Conservation (phyloP, 2,113 vertebrate genomes). For the Calonectris borealis region DNA sequence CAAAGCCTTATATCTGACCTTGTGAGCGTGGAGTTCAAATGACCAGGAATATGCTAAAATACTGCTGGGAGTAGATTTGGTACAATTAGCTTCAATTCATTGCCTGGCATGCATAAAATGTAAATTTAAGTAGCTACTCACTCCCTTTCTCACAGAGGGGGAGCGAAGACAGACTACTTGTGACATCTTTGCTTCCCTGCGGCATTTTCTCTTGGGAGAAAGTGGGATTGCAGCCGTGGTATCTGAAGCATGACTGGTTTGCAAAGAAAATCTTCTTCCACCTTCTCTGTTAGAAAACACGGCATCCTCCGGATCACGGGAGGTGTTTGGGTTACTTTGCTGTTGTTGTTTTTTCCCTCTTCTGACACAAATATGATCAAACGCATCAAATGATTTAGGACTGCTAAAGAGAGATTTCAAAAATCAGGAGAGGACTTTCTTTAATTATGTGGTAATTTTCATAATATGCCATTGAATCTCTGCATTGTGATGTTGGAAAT, state of each 20-base stretch:
- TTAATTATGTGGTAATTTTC: background rate
- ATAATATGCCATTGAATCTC: background rate
- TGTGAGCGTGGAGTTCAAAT: background rate
- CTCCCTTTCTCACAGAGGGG: background rate
- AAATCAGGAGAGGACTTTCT: background rate
- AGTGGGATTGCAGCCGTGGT: background rate
- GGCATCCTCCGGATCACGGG: accelerated
- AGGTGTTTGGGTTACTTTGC: background rate
- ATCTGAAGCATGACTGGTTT: background rate
- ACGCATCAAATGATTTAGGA: background rate
- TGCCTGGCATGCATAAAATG: background rate
- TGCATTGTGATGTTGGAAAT: background rate
- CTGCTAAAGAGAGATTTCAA: background rate
- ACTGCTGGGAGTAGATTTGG: background rate
- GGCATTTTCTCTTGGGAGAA: background rate
- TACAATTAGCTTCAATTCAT: background rate
- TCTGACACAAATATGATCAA: background rate
- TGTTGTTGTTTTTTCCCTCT: background rate
- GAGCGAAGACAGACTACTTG: background rate
- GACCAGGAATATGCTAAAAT: background rate
- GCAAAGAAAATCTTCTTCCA: background rate
- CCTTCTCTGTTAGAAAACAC: background rate
- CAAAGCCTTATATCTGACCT: background rate
- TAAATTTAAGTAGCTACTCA: background rate
- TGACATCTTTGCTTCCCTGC: background rate